These are phyloP conservation scores for Caenorhabditis japonica DNA, from an alignment of 2,888 invertebrate species.

Conservation along the genomic window DNA sequence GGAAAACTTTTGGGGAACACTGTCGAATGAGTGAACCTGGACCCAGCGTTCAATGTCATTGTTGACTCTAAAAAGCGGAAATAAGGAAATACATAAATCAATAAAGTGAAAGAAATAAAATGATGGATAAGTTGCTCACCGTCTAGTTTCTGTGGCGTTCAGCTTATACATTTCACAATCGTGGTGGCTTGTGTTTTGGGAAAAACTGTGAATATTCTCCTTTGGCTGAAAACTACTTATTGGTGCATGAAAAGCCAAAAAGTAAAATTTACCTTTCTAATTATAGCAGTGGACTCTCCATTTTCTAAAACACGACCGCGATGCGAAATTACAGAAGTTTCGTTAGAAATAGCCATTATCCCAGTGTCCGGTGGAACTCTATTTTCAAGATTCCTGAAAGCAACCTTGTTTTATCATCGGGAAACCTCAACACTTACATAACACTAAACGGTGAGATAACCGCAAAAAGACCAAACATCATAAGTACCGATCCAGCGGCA, in stretches of 20 bases:
- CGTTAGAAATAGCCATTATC: constrained; percentile 9
- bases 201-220: not conserved
- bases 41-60: constrained; percentile 70
- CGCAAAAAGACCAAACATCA: constrained; percentile 55
- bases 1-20: constrained; percentile 25
- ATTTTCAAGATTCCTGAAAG: not conserved
- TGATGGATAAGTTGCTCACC: constrained; percentile 20
- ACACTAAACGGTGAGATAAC: constrained; percentile 34
- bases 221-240: no score
- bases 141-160: constrained; percentile 54
- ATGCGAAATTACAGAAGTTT: constrained; percentile 3
- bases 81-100: no score
- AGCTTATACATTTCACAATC: constrained; percentile 42
- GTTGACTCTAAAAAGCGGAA: constrained; percentile 62
- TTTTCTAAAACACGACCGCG: constrained; percentile 11
- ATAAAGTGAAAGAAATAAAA: not conserved
- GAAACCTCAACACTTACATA: constrained; percentile 2
- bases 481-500: constrained; percentile 42
- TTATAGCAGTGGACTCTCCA: constrained; percentile 1
- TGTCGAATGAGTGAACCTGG: constrained; percentile 60
- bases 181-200: constrained; percentile 6
- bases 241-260: no score
- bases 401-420: no score
- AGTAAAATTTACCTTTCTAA: not conserved
- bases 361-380: not conserved